Base-by-base conservation (phyloP, 1,140 invertebrate genomes). In the Lethocerus indicus region DNA sequence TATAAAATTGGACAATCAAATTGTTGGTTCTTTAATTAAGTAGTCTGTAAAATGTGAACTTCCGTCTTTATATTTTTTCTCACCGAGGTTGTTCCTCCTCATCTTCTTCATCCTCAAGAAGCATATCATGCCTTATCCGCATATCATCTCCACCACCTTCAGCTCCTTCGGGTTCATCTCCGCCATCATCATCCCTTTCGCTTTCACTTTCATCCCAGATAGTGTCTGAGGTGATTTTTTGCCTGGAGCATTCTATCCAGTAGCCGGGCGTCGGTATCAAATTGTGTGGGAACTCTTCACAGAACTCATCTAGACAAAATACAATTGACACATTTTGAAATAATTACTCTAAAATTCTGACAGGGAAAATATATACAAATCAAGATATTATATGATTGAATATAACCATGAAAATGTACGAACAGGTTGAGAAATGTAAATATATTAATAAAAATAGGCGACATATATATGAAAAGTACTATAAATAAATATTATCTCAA, bases 171-270 rank as follows among this genome's bases (percentile, higher is more conserved):
- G 48, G 53, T 16, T 49, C 53, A 26, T 39, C 40, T 37, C 36
- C 40, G 3, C 56, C 52, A 12, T 80, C 76, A 52, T 72, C 63
- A 60, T 85, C 83, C 45, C 81, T 78, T 57, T 86, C 85, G 4
- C 83, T 86, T 58, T 87, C 85, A 18, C 77, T 83, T 59, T 88
- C 85, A 58, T 88, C 85, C 82, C 83, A 87, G 47, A 87, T 83
- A 20, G 79, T 83, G 61, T 84, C 81, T 1, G 81, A 73, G 7
- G 79, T 72, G 50, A 87, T 87, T 66, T 88, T 87, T 63, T 88
- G 86, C 25, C 86, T 71, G 1, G 86, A 89, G 63, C 89, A 94
- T 65, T 94, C 89, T 59, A 93, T 88, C 89, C 89, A 94, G 67
- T 94, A 93, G 25, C 88, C 88, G 0, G 88, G 85, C 0, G 87